These are phyloP conservation scores for Orientallactaga sibirica DNA, from an alignment of 2,797 vertebrate species.

Conservation along the genomic window DNA sequence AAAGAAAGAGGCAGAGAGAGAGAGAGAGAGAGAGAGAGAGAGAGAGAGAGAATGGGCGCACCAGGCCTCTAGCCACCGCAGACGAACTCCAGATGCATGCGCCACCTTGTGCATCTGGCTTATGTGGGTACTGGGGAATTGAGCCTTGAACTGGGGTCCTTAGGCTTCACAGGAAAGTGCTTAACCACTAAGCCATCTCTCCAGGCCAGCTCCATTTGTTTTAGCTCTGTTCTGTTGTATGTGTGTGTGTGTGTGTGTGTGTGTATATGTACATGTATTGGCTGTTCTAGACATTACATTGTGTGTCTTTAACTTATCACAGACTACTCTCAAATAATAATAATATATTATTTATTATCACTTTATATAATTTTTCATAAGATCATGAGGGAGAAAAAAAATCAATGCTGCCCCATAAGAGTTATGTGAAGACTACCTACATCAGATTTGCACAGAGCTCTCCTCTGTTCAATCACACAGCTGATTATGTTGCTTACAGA, in stretches of 20 bases:
- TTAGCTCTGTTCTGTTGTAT: too few species aligned
- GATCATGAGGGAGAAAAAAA: constrained; percentile 42
- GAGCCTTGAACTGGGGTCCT: too few species aligned
- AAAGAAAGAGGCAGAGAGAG: too few species aligned
- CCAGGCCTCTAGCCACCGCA: too few species aligned
- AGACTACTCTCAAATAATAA: neutral
- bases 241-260: neutral
- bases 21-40: too few species aligned
- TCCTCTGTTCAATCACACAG: constrained; percentile 70
- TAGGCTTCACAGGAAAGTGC: too few species aligned
- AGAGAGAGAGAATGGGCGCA: too few species aligned
- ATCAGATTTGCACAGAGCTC: constrained; percentile 79
- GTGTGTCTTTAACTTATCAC: neutral
- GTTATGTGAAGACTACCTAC: constrained; percentile 77
- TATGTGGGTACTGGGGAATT: too few species aligned
- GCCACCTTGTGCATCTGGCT: too few species aligned
- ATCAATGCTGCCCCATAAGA: constrained; percentile 69
- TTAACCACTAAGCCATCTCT: too few species aligned
- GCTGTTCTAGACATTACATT: neutral
- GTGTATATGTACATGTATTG: neutral
- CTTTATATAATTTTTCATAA: constrained; percentile 68
- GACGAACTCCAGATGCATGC: too few species aligned
- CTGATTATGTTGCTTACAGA: constrained; percentile 76
- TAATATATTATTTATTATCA: neutral
- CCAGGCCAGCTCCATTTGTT: too few species aligned